These are phyloP conservation scores for Amphimallon solstitiale DNA, from an alignment of 2,888 invertebrate genomes.

Conservation along the genomic window DNA sequence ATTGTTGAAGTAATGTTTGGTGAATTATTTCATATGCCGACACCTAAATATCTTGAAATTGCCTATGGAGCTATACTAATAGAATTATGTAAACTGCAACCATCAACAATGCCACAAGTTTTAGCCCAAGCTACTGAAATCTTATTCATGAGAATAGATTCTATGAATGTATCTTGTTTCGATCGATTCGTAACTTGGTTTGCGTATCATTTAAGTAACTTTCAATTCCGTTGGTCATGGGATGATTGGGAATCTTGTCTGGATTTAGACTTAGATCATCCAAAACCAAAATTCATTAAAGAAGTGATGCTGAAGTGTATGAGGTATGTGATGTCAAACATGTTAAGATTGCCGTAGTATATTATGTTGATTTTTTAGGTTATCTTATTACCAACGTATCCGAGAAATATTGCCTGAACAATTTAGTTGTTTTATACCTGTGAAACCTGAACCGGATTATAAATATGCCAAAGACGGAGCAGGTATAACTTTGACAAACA, in stretches of 20 bases:
- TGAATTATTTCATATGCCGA: slow-evolving; percentile 92
- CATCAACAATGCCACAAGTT: slow-evolving; percentile 96
- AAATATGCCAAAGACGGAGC: slow-evolving; percentile 92
- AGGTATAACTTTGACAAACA: slow-evolving; percentile 67
- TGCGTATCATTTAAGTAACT: slow-evolving; percentile 97
- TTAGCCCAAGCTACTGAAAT: slow-evolving; percentile 98
- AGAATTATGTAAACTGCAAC: slow-evolving; percentile 96
- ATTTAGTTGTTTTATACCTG: slow-evolving; percentile 85
- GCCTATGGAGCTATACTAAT: slow-evolving; percentile 95
- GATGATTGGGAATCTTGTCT: slow-evolving; percentile 93
- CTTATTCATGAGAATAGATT: slow-evolving; percentile 93
- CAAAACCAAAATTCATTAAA: slow-evolving; percentile 92
- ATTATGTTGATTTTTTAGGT: slow-evolving; percentile 64
- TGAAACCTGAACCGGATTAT: slow-evolving; percentile 85
- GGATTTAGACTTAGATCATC: slow-evolving; percentile 86
- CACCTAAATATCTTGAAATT: slow-evolving; percentile 88
- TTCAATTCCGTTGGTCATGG: slow-evolving; percentile 99
- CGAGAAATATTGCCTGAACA: slow-evolving; percentile 91
- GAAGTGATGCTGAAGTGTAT: slow-evolving; percentile 92
- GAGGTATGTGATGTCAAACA: slow-evolving; percentile 68
- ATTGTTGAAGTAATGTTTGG: slow-evolving; percentile 97
- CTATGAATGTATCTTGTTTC: slow-evolving; percentile 96
- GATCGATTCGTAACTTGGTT: slow-evolving; percentile 99
- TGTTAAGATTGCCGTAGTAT: not conserved
- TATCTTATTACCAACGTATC: slow-evolving; percentile 95